Conservation (phyloP, 2,888 invertebrate species). For the Drosophila nigricruria region DNA sequence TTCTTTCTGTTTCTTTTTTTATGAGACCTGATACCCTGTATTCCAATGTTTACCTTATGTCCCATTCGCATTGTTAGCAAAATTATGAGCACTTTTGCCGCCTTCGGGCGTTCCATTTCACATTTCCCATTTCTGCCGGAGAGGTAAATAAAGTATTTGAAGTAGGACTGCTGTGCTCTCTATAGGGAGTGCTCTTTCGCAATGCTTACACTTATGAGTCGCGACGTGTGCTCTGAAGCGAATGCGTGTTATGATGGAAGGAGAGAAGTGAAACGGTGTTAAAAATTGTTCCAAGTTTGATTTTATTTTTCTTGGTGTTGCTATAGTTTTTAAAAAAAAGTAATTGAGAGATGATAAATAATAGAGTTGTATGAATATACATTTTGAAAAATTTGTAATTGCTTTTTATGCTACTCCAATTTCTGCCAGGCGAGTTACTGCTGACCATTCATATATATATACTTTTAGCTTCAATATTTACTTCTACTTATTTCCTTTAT, state of each 20-base stretch:
- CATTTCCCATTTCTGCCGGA: slow-evolving; percentile 11
- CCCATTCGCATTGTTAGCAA: slow-evolving; percentile 57
- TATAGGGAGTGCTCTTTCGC: slow-evolving; percentile 8
- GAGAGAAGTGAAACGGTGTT: no score
- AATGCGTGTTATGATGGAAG: not conserved
- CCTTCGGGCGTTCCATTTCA: slow-evolving; percentile 58
- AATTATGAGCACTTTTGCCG: slow-evolving; percentile 73
- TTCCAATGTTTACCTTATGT: slow-evolving; percentile 48
- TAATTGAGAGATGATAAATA: not conserved
- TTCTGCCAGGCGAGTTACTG: no score
- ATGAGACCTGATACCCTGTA: slow-evolving; percentile 21
- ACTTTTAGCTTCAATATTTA: no score
- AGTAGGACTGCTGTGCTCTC: slow-evolving; percentile 40
- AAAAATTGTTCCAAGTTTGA: not conserved
- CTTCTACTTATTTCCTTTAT: no score
- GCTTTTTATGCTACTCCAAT: no score
- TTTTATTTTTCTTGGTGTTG: not conserved
- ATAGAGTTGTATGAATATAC: not conserved
- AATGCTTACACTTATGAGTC: slow-evolving; percentile 10
- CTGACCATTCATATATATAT: no score
- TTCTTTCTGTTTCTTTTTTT: slow-evolving; percentile 15
- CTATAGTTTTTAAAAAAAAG: no score
- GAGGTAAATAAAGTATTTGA: slow-evolving; percentile 67
- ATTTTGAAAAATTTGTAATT: not conserved
- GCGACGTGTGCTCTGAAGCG: slow-evolving; percentile 37